Conservation (phyloP, 2,113 vertebrate species). For the Oryzias javanicus region DNA sequence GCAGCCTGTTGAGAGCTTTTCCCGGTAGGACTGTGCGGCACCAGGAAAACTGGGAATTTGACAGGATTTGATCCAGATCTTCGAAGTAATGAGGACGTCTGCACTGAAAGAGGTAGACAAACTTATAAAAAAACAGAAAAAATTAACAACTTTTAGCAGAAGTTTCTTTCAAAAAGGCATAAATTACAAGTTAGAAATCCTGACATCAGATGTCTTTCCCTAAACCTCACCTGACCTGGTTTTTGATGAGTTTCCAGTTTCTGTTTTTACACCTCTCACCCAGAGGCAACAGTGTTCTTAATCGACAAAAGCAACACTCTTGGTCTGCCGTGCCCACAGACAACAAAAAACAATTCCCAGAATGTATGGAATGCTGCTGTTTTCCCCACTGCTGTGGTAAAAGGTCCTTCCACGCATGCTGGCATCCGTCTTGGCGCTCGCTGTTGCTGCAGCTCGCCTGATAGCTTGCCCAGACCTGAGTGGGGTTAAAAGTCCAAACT, state of each 20-base stretch:
- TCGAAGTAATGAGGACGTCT: neutral
- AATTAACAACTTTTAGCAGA: neutral
- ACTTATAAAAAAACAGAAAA: neutral
- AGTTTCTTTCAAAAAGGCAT: neutral
- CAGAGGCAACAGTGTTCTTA: slow-evolving; percentile 42
- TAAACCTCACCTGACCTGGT: slow-evolving; percentile 8
- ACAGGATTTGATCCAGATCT: neutral
- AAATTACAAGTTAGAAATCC: no score
- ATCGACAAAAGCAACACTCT: slow-evolving; percentile 37
- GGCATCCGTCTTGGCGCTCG: slow-evolving; percentile 14
- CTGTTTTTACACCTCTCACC: neutral
- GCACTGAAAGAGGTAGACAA: neutral
- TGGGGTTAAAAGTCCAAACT: neutral
- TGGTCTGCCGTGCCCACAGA: slow-evolving; percentile 28
- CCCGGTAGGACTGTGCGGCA: slow-evolving; percentile 1
- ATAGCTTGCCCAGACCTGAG: slow-evolving; percentile 2
- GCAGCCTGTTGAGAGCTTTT: slow-evolving; percentile 32
- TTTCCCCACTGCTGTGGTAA: slow-evolving; percentile 38
- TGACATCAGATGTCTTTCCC: no score
- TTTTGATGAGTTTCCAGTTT: neutral
- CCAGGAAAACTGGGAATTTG: slow-evolving; percentile 2
- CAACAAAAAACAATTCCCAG: slow-evolving; percentile 59
- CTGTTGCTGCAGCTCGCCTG: slow-evolving; percentile 17
- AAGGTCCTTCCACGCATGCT: slow-evolving; percentile 32
- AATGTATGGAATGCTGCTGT: slow-evolving; percentile 61